Base-by-base conservation (phyloP, 2,888 invertebrate species). In the Leptothorax acervorum region DNA sequence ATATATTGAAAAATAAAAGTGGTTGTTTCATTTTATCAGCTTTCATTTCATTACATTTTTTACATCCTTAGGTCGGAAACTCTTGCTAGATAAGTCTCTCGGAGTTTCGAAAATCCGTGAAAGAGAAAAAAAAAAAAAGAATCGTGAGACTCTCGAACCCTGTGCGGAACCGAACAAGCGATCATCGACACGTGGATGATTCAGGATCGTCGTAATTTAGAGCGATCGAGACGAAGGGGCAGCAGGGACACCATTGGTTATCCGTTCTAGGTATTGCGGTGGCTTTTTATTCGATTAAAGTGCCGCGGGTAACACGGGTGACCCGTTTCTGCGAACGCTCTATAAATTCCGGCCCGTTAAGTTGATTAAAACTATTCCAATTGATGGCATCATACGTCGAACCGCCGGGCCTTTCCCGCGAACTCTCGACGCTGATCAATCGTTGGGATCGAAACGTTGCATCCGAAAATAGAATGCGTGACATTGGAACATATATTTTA, bases 311-410 rank as follows among this genome's bases (percentile, higher is more conserved):
- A 48, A 71, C 79, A 39, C 60, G 53, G 18, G 18, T 23, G 66
- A 79, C 31, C 70, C 74, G 75, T 63, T 89, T 89, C 89, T 76
- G 35, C 86, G 89, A 89, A 89, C 85, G 71, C 84, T 84, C 86
- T 86, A 86, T 83, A 85, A 87, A 86, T 86, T 86, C 84, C 84
- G 45, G 39, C n/a, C 79, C 84, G 86, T 87, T 86, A 84, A 88
- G 83, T 90, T 83, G 87, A 87, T 90, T 90, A 85, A 88, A 90
- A 89, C 86, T 88, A 85, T 89, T 89, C 73, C 88, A 87, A 88
- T 87, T 83, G 90, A 85, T 83, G 85, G 71, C 42, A 79, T 42
- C 48, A 83, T 84, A 84, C 84, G 82, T 75, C 39, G 82, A 85
- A 82, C 74, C 65, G 12, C 42, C 57, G 35, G 48, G 51, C n/a